Evolutionary conservation across 2,888 invertebrate species (phyloP).

Genomic region (Lasioglossum zephyrum): DNA sequence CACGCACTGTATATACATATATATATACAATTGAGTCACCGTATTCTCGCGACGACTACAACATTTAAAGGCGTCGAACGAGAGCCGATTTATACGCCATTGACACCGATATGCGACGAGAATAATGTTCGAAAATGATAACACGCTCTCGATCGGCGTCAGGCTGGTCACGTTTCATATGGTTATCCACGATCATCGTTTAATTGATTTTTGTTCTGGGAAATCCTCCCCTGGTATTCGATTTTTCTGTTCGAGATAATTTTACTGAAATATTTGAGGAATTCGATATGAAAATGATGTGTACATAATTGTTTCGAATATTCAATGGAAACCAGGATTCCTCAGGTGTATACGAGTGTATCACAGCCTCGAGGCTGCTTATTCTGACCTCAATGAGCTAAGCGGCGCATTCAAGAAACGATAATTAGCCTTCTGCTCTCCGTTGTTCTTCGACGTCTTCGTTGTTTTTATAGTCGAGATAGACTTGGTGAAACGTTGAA

Average conservation of each 20-base stretch:
- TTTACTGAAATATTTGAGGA: background rate
- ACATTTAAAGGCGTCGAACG: background rate
- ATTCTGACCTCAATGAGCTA: background rate
- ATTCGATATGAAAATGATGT: background rate
- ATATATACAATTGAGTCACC: background rate
- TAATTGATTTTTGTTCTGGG: background rate
- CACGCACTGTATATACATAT: background rate
- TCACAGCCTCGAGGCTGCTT: background rate
- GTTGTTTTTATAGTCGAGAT: background rate
- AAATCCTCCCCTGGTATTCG: background rate
- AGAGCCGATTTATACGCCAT: constrained; percentile 21
- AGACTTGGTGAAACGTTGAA: background rate
- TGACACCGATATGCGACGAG: constrained; percentile 32
- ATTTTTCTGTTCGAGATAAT: background rate
- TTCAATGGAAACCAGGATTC: background rate
- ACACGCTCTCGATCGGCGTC: background rate
- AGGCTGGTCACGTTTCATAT: background rate
- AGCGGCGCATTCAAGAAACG: background rate
- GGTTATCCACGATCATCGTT: background rate
- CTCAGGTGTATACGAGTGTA: background rate
- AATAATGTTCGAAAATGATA: background rate
- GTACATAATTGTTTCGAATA: background rate
- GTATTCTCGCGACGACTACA: background rate
- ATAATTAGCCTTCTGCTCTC: background rate
- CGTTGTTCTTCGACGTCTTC: background rate